These are phyloP conservation scores for Cacoxenus indagator DNA, from an alignment of 2,888 invertebrate species.

Conservation along the genomic window DNA sequence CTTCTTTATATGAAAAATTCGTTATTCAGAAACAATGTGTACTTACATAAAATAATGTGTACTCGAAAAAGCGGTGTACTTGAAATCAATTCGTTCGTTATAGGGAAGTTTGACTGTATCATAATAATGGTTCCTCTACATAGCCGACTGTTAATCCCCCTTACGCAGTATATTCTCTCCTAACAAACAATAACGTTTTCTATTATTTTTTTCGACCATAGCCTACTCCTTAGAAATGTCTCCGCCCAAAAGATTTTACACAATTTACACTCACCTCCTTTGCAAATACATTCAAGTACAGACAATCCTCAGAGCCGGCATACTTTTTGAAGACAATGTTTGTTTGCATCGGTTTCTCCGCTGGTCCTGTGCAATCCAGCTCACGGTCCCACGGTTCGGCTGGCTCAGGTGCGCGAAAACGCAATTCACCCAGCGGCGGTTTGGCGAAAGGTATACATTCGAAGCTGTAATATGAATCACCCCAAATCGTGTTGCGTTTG, in stretches of 20 bases:
- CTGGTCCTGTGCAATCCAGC: conserved; percentile 68
- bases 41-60: too few relatives aligned
- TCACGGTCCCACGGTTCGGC: conserved; percentile 69
- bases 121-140: too few relatives aligned
- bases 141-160: too few relatives aligned
- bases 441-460: conserved; percentile 68
- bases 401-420: conserved; percentile 70
- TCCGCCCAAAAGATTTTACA: background rate
- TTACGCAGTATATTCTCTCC: too few relatives aligned
- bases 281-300: conserved; percentile 72
- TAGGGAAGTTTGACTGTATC: too few relatives aligned
- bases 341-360: conserved; percentile 65
- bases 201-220: too few relatives aligned
- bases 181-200: too few relatives aligned
- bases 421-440: conserved; percentile 65
- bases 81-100: too few relatives aligned
- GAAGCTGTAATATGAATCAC: conserved; percentile 64
- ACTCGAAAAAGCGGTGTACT: too few relatives aligned
- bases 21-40: too few relatives aligned
- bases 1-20: too few relatives aligned
- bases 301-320: conserved; percentile 73
- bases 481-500: conserved; percentile 66
- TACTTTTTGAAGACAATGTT: conserved; percentile 63
- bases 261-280: conserved; percentile 60
- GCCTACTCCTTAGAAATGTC: too few relatives aligned